Base-by-base conservation (phyloP, 2,797 vertebrate species). In the Myotis daubentonii region DNA sequence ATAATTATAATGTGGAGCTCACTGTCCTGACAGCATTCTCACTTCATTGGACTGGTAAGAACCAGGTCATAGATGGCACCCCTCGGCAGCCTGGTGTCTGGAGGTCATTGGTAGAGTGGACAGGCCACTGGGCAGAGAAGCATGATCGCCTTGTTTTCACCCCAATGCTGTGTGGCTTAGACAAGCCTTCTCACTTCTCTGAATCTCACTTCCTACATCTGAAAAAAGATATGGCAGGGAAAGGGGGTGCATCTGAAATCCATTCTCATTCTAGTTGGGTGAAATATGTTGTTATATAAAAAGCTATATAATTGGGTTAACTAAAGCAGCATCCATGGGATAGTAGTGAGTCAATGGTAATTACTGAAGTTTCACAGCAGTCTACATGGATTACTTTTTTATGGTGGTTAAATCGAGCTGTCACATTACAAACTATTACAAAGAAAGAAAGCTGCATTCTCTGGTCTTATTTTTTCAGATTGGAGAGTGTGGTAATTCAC, bases 91-190 rank as follows among this genome's bases (percentile, higher is more conserved):
- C 30, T 23, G 11, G 16, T 13, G 17, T n/a, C 93, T 38, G 23
- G 57, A 75, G 55, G 8, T 33, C 23, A 7, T 0, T 19, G 5
- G 6, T 3, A 19, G 49, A 60, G 4, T 3, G 28, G 65, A 11
- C 7, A 78, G 91, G 10, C 30, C 72, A 0, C 15, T 0, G 2
- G 51, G n/a, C 15, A 53, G 71, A 60, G 49, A 44, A 13, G 33
- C 8, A 0, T 1, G 6, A 68, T 55, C 0, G 0, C 44, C 60
- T 65, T n/a, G 5, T 83, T 55, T n/a, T 72, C 1, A 36, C 2
- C 2, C 47, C 15, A n/a, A 0, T 11, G 23, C 44, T 16, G 3
- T 47, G 41, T 41, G 20, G 36, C 60, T 80, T 55, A 13, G 44
- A 49, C 8, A 75, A 13, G 0, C 33, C 8, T n/a, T 72, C 33